These are phyloP conservation scores for Cherax destructor DNA, from an alignment of 1,140 invertebrate genomes.

Conservation along the genomic window DNA sequence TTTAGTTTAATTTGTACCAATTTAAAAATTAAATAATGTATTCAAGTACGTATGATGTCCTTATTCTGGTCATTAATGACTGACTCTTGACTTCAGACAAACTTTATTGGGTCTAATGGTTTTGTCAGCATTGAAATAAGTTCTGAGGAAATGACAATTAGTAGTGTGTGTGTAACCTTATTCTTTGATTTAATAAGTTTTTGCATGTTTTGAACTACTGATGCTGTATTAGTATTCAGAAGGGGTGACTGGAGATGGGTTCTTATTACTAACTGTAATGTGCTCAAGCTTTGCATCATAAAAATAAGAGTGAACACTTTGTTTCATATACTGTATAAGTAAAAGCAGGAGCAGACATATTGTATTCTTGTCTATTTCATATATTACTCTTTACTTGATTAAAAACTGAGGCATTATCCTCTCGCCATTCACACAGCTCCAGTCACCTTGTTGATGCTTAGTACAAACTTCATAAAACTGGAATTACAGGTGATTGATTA, in stretches of 20 bases:
- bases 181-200: background rate
- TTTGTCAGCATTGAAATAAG: background rate
- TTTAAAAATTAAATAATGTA: background rate
- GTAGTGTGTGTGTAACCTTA: background rate
- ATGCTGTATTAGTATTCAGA: background rate
- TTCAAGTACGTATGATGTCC: background rate
- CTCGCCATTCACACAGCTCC: background rate
- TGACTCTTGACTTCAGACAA: background rate
- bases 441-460: background rate
- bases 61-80: background rate
- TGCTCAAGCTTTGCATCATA: background rate
- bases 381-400: background rate
- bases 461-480: background rate
- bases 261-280: background rate
- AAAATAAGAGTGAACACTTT: background rate
- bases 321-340: constrained; percentile 6
- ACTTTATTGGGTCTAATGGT: background rate
- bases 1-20: constrained; percentile 5
- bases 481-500: background rate
- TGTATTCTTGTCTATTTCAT: background rate
- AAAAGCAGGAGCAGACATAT: background rate
- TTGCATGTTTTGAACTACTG: constrained; percentile 12
- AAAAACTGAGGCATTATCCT: background rate
- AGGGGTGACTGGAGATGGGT: background rate
- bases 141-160: background rate